Evolutionary conservation across 2,797 vertebrate species (phyloP).

Genomic region (Acridotheres tristis): DNA sequence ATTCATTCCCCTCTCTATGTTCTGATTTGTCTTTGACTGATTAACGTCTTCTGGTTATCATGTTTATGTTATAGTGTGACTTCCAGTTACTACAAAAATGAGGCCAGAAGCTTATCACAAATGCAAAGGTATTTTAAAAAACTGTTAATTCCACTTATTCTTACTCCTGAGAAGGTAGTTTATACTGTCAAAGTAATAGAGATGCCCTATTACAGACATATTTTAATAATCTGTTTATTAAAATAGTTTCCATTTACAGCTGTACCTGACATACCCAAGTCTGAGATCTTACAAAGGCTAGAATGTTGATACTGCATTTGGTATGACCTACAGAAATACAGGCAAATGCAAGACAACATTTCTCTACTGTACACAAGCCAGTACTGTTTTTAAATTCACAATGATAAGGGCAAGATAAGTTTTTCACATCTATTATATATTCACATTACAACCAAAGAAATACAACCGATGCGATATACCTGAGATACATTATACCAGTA

Average conservation of each 20-base stretch:
- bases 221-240: conserved; percentile 17
- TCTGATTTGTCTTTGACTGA: neutral
- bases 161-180: conserved; percentile 30
- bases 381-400: neutral
- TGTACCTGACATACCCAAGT: neutral
- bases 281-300: neutral
- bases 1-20: neutral
- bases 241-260: conserved; percentile 39
- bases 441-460: conserved; percentile 42
- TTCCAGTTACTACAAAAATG: neutral
- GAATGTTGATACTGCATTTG: neutral
- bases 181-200: neutral
- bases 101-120: neutral
- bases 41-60: neutral
- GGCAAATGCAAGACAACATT: neutral
- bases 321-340: neutral
- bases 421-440: conserved; percentile 17
- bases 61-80: neutral
- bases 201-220: neutral
- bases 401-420: neutral
- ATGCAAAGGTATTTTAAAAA: conserved; percentile 18
- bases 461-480: conserved; percentile 3
- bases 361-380: neutral
- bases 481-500: conserved; percentile 41
- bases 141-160: neutral